Base-by-base conservation (phyloP, 2,888 invertebrate genomes). In the Corythucha ciliata region DNA sequence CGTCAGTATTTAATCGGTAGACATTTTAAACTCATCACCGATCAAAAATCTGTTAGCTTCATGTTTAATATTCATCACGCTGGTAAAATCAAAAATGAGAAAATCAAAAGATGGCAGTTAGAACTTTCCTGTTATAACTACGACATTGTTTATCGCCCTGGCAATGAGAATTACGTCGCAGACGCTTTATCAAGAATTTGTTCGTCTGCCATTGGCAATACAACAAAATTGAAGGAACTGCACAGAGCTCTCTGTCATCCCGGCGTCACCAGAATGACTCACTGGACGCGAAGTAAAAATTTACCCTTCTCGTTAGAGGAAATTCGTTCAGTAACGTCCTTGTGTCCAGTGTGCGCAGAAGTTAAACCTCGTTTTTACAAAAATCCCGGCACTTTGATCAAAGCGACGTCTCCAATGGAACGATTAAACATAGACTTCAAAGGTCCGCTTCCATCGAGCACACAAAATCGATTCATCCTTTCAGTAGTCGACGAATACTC, bases 281-380 rank as follows among this genome's bases (percentile, higher is more conserved):
- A 56, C 25, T 57, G 45, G 48, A 45, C 42, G 10, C n/a, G 34
- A 2, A 34, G 48, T 27, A 58, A 54, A 48, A 58, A 58, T 44
- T 48, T 58, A 14, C 57, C 55, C 8, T 58, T 21, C 18, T 39
- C 53, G 10, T 3, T 58, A 4, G 52, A 57, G 34, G 55, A 58
- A 27, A 41, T 56, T 5, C 40, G 40, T 24, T 14, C n/a, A 24
- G 25, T 36, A n/a, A 37, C 24, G 2, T 25, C 16, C 8, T 7
- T 16, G 1, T 51, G 51, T 36, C 18, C 16, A 24, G 21, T 21
- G 14, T 45, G 36, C 16, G 36, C 25, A 6, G 45, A 51, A 36
- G 22, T 51, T 7, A 51, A 45, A 21, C 51, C 51, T 2, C 21
- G 45, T 16, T 51, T 26, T 18, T 25, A 25, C 7, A 48, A 20